Percentiles rank a stretch among this genome's conserved stretches.
Conservation (phyloP, 2,797 vertebrate species). For the Nannoperca australis region DNA sequence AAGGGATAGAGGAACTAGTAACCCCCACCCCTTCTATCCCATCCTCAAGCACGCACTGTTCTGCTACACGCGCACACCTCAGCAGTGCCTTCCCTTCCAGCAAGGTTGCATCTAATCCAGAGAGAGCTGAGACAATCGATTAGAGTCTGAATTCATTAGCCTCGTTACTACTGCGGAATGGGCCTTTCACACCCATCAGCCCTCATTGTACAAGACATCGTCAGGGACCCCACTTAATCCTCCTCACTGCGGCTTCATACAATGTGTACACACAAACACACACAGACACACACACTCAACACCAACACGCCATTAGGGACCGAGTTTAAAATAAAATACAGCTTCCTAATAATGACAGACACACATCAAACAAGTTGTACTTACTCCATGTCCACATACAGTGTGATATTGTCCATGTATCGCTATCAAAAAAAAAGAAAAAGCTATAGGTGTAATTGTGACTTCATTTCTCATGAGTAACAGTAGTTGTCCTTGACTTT, state of each 20-base stretch:
- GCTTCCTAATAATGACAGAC: conserved; percentile 36
- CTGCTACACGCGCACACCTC: conserved; percentile 81
- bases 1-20: conserved; percentile 85
- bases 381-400: not conserved
- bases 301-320: conserved; percentile 49
- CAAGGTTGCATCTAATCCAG: conserved; percentile 97
- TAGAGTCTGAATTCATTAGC: conserved; percentile 97
- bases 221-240: conserved; percentile 86
- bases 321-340: conserved; percentile 47
- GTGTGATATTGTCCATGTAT: not conserved
- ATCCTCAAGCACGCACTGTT: conserved; percentile 48
- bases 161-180: conserved; percentile 89
- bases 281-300: conserved; percentile 26
- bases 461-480: conserved; percentile 13
- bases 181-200: conserved; percentile 88
- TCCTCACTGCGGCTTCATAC: conserved; percentile 70
- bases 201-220: conserved; percentile 87
- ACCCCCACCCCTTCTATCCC: conserved; percentile 71
- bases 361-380: conserved; percentile 20
- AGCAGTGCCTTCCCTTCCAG: conserved; percentile 92
- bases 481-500: conserved; percentile 33
- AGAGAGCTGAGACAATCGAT: conserved; percentile 96
- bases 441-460: not conserved
- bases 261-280: conserved; percentile 63
- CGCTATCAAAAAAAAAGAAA: not conserved